Evolutionary conservation across 2,113 vertebrate genomes (phyloP).

Genomic region (Illadopsis cleaveri): DNA sequence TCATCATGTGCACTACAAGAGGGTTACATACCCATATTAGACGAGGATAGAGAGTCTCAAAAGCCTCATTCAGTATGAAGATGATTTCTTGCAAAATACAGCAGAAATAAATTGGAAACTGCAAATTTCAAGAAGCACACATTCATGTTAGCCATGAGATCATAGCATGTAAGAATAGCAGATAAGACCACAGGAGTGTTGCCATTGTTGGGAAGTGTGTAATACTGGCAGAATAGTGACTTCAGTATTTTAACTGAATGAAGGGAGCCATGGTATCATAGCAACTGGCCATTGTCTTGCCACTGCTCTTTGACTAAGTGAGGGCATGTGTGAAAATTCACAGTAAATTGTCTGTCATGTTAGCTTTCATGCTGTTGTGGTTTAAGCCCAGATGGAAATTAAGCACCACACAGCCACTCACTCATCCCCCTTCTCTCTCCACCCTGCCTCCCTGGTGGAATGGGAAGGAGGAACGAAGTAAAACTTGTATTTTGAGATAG

Average conservation of each 20-base stretch:
- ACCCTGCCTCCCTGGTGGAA: not conserved
- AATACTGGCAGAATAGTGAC: not conserved
- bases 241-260: not conserved
- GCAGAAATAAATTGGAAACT: not conserved
- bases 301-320: not conserved
- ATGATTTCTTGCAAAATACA: not conserved
- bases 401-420: not conserved
- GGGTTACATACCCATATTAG: not conserved
- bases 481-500: not conserved
- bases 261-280: not conserved
- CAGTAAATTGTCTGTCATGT: not conserved
- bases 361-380: not conserved
- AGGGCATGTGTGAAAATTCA: not conserved
- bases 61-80: not conserved
- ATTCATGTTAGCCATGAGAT: not conserved
- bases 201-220: not conserved
- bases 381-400: not conserved
- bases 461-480: not conserved
- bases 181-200: not conserved
- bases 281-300: not conserved
- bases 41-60: not conserved
- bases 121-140: not conserved
- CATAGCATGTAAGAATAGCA: fast-evolving
- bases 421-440: not conserved
- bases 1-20: not conserved